Evolutionary conservation across 2,113 vertebrate species (phyloP).

Genomic region (Trogon melanurus): DNA sequence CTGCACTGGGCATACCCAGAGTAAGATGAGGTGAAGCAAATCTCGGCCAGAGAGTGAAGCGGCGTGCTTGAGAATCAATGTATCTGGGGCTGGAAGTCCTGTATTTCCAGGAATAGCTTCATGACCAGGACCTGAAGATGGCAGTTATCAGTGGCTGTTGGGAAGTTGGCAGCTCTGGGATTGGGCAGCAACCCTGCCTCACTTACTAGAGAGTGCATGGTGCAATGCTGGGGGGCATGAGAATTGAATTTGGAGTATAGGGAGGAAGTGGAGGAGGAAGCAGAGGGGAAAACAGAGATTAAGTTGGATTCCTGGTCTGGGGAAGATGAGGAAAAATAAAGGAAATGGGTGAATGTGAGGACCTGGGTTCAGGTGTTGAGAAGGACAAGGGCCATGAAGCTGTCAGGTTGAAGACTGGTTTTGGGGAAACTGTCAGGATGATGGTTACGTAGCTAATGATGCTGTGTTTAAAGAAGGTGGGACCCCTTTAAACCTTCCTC

Average conservation of each 20-base stretch:
- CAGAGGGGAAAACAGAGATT: not conserved
- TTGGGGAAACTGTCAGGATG: not conserved
- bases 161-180: not conserved
- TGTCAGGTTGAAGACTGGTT: not conserved
- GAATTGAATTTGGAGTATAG: not conserved
- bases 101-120: not conserved
- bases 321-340: not conserved
- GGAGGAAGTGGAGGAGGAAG: not conserved
- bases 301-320: not conserved
- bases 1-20: not conserved
- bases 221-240: not conserved
- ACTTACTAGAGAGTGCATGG: not conserved
- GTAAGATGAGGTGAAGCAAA: not conserved
- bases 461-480: not conserved
- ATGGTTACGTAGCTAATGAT: not conserved
- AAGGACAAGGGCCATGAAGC: not conserved
- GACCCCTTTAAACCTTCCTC: not conserved
- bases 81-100: not conserved
- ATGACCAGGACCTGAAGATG: not conserved
- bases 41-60: not conserved
- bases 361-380: not conserved
- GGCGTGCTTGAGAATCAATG: not conserved
- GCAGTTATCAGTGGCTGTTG: not conserved
- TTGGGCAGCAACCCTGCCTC: fast-evolving
- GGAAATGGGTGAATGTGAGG: not conserved